A percentile compares a stretch with the other conserved stretches of the same genome.
These are phyloP conservation scores for Eupithecia insigniata DNA, from an alignment of 2,888 invertebrate genomes.

Conservation along the genomic window DNA sequence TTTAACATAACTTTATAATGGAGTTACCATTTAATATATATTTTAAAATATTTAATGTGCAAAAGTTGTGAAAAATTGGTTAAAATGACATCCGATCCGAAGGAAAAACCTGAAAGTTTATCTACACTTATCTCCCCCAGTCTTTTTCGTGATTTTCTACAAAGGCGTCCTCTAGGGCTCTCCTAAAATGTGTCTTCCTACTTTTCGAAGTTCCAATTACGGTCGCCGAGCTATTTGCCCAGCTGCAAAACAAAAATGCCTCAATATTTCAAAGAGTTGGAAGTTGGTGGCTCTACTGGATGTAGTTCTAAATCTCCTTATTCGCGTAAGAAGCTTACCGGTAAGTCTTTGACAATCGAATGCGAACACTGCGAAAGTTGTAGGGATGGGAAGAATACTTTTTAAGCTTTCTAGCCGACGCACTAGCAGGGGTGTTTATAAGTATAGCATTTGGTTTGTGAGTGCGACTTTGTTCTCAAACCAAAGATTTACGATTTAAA, in stretches of 20 bases:
- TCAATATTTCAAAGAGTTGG: constrained; percentile 71
- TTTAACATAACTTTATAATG: no score
- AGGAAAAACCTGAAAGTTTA: neutral
- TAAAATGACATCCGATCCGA: neutral
- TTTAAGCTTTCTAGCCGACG: constrained; percentile 5
- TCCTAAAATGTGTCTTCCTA: neutral
- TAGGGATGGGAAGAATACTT: constrained; percentile 31
- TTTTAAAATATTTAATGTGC: neutral
- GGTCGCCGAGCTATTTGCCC: constrained; percentile 3
- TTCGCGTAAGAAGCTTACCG: constrained; percentile 72
- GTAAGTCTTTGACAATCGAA: constrained; percentile 81
- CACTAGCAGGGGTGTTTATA: neutral
- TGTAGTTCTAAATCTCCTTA: constrained; percentile 74
- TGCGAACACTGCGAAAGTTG: constrained; percentile 50
- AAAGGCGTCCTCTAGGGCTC: constrained; percentile 1
- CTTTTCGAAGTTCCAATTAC: neutral
- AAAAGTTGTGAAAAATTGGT: neutral
- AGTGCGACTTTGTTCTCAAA: neutral
- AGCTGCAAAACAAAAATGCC: constrained; percentile 44
- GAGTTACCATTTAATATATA: no score
- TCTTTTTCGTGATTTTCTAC: neutral
- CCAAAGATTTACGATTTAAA: neutral
- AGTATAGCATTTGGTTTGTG: neutral
- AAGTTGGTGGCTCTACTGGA: constrained; percentile 65
- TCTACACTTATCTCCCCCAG: neutral